phyloP scores from a whole-genome alignment of 1,140 invertebrate species.

The Drosophila santomea region DNA sequence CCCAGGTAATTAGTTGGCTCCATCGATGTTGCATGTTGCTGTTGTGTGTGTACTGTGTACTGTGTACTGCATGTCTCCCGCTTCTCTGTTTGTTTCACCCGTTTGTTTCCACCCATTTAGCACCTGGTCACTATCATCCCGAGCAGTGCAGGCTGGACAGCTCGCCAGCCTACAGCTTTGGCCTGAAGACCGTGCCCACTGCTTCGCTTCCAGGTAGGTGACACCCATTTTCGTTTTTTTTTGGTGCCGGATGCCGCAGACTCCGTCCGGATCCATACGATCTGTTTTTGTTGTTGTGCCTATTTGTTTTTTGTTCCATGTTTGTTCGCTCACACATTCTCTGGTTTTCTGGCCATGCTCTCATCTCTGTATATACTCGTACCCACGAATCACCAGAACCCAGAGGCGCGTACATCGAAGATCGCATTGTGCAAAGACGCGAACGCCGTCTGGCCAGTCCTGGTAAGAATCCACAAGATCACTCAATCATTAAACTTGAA shows the following conservation, averaged over 20 bases:
- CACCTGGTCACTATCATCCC: conserved; percentile 86
- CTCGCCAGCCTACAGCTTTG: conserved; percentile 87
- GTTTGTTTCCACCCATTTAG: conserved; percentile 78
- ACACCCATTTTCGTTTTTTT: conserved; percentile 4
- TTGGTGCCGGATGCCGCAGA: conserved; percentile 19
- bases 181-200: conserved; percentile 76
- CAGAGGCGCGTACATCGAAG: conserved; percentile 79
- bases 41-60: background rate
- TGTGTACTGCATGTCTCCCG: conserved; percentile 32
- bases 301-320: conserved; percentile 46
- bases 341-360: conserved; percentile 46
- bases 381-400: conserved; percentile 66
- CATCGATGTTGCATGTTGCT: conserved; percentile 26
- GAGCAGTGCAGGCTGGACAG: conserved; percentile 88
- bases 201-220: conserved; percentile 74
- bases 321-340: conserved; percentile 29
- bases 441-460: conserved; percentile 81
- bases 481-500: background rate
- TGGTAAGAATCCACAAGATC: conserved; percentile 61
- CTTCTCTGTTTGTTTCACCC: conserved; percentile 18
- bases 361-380: conserved; percentile 38
- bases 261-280: background rate
- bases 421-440: conserved; percentile 82
- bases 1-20: conserved; percentile 68
- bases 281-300: conserved; percentile 22